phyloP scores from a whole-genome alignment of 2,113 vertebrate genomes.

The Dicaeum eximium region DNA sequence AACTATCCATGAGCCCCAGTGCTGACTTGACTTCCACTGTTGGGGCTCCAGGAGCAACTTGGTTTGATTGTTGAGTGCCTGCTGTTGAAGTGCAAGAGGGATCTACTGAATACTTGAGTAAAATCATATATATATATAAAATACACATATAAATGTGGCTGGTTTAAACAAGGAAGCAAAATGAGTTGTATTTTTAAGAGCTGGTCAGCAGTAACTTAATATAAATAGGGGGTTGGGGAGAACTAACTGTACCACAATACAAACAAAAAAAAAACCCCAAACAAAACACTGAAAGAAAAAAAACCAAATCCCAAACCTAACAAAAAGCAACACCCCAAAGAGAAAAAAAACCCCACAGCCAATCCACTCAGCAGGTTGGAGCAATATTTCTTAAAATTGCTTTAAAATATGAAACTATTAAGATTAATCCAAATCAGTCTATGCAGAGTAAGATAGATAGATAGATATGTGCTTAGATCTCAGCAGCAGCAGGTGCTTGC shows the following conservation, averaged over 20 bases:
- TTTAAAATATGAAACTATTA: not conserved
- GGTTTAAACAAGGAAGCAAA: not conserved
- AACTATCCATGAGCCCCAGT: rapidly evolving
- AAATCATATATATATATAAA: not conserved
- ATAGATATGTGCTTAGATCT: constrained; percentile 11
- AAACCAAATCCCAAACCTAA: not conserved
- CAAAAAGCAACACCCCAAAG: not conserved
- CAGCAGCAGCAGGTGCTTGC: constrained; percentile 29
- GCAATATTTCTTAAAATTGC: not conserved
- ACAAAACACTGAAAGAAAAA: not conserved
- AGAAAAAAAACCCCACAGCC: not conserved
- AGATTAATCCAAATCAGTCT: not conserved
- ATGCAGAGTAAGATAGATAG: constrained; percentile 9
- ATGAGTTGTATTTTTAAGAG: not conserved
- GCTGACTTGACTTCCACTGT: not conserved
- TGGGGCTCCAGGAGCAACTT: not conserved
- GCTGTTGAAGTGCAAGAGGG: not conserved
- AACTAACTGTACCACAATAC: not conserved
- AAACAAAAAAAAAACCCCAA: not conserved
- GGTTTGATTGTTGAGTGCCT: not conserved
- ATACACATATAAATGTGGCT: not conserved
- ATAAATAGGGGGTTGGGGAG: not conserved
- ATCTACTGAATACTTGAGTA: not conserved
- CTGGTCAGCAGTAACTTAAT: not conserved
- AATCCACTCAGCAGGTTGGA: not conserved